phyloP scores from a whole-genome alignment of 2,888 invertebrate genomes.

The Pachymerium ferrugineum region DNA sequence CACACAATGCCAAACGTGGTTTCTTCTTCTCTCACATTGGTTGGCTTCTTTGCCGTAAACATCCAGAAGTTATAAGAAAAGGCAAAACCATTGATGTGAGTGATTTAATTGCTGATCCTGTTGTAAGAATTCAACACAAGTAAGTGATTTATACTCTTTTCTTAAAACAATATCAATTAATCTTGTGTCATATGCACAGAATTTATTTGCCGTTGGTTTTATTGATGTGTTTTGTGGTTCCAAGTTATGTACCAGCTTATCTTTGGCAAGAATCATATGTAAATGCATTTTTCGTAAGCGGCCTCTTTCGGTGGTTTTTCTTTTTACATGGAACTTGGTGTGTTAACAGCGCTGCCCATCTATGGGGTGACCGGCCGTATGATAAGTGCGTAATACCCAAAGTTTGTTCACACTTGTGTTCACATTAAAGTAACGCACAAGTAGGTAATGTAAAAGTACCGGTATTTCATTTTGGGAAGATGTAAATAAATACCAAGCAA shows the following conservation, averaged over 20 bases:
- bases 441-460: too few species aligned
- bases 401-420: slow-evolving; percentile 39
- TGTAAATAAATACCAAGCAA: too few species aligned
- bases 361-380: slow-evolving; percentile 50
- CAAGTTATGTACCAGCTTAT: not conserved
- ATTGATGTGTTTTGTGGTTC: slow-evolving; percentile 26
- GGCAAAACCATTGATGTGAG: slow-evolving; percentile 78
- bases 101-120: slow-evolving; percentile 73
- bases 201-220: slow-evolving; percentile 5
- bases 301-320: slow-evolving; percentile 47
- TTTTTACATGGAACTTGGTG: slow-evolving; percentile 51
- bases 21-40: slow-evolving; percentile 96
- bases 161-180: too few species aligned
- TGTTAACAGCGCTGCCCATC: slow-evolving; percentile 50
- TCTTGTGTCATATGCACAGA: slow-evolving; percentile 36
- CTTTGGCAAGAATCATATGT: slow-evolving; percentile 27
- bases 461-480: too few species aligned
- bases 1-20: slow-evolving; percentile 84
- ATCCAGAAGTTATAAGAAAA: slow-evolving; percentile 79
- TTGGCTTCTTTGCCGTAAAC: slow-evolving; percentile 86
- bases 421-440: too few species aligned
- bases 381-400: too few species aligned
- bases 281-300: slow-evolving; percentile 47
- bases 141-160: too few species aligned
- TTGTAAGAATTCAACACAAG: slow-evolving; percentile 83